Evolutionary conservation across 2,797 vertebrate genomes (phyloP).

Genomic region (Sebastes minor): DNA sequence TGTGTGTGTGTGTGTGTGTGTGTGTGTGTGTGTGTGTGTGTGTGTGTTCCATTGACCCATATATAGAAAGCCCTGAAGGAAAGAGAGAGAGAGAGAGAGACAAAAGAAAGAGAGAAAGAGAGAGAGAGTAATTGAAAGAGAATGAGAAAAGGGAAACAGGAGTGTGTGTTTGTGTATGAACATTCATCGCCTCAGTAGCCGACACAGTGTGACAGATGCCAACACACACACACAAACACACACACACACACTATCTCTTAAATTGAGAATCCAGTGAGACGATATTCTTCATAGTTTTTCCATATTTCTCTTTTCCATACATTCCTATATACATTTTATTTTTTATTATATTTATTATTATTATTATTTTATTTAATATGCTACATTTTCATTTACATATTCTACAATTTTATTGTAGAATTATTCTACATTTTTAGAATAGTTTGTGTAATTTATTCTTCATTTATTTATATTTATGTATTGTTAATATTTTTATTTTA

Average conservation of each 20-base stretch:
- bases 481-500: background rate
- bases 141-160: conserved; percentile 28
- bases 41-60: conserved; percentile 77
- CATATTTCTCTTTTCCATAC: background rate
- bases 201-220: conserved; percentile 16
- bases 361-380: background rate
- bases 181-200: conserved; percentile 18
- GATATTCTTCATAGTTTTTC: background rate
- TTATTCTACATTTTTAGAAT: background rate
- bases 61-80: conserved; percentile 75
- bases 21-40: conserved; percentile 34
- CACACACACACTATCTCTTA: background rate
- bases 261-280: background rate
- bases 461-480: background rate
- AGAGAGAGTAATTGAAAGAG: conserved; percentile 58
- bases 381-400: background rate
- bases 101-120: background rate
- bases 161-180: conserved; percentile 14
- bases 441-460: background rate
- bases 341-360: background rate
- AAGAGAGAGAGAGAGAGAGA: conserved; percentile 22
- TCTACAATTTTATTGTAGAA: background rate
- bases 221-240: conserved; percentile 9
- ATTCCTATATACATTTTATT: background rate
- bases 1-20: conserved; percentile 33